phyloP scores from a whole-genome alignment of 2,797 vertebrate genomes.

The Vultur gryphus region DNA sequence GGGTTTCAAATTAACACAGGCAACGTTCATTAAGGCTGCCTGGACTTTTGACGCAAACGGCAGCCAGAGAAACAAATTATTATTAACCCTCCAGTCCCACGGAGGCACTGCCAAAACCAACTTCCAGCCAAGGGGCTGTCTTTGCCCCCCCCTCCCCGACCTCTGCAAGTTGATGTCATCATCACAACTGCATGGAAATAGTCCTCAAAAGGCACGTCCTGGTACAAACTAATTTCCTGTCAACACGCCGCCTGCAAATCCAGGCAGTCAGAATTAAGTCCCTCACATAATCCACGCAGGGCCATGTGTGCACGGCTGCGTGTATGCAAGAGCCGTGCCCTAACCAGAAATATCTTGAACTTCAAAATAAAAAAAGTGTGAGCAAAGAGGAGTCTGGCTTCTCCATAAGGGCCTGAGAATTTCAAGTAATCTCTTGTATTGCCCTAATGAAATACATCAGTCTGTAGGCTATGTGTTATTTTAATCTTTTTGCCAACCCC shows the following conservation, averaged over 20 bases:
- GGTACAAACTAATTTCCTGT: conserved; percentile 59
- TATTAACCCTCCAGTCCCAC: conserved; percentile 9
- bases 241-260: conserved; percentile 37
- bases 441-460: not conserved
- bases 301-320: not conserved
- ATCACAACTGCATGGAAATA: conserved; percentile 19
- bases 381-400: not conserved
- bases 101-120: conserved; percentile 26
- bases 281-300: not conserved
- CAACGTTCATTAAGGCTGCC: conserved; percentile 33
- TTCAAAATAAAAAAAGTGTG: not conserved
- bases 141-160: not conserved
- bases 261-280: conserved; percentile 1
- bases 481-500: not conserved
- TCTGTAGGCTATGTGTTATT: not conserved
- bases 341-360: not conserved
- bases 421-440: not conserved
- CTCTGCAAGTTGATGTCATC: conserved; percentile 11
- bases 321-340: not conserved
- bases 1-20: conserved; percentile 41
- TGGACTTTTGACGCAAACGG: not conserved
- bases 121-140: not conserved
- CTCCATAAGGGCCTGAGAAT: not conserved
- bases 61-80: conserved; percentile 38
- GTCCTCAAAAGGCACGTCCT: conserved; percentile 44